These are phyloP conservation scores for Spatula versicolor DNA, from an alignment of 2,797 vertebrate species.

Conservation along the genomic window DNA sequence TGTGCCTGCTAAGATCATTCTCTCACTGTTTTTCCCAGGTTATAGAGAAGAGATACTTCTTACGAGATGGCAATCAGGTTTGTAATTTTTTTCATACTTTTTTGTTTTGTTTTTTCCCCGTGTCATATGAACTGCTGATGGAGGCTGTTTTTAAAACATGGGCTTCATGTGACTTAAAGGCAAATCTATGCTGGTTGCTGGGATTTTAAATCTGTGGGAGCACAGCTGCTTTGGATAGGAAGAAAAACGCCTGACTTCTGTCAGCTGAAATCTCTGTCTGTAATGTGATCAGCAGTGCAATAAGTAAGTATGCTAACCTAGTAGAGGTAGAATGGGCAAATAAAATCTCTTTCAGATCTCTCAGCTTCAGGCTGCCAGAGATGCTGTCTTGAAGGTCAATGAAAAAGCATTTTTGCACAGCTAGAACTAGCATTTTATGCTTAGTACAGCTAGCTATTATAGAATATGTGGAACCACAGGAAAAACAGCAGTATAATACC, in stretches of 20 bases:
- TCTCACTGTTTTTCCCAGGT: slow-evolving; percentile 81
- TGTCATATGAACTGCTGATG: background rate
- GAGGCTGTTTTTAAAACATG: background rate
- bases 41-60: slow-evolving; percentile 96
- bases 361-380: background rate
- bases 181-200: background rate
- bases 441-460: background rate
- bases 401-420: background rate
- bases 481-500: background rate
- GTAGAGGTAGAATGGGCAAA: background rate
- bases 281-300: background rate
- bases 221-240: background rate
- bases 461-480: background rate
- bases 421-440: background rate
- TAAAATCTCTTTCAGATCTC: background rate
- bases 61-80: slow-evolving; percentile 90
- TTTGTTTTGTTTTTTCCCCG: background rate
- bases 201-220: background rate
- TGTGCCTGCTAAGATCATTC: slow-evolving; percentile 15
- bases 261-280: background rate
- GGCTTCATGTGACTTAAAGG: background rate
- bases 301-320: background rate
- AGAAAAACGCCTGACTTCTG: background rate
- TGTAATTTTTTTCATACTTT: slow-evolving; percentile 47
- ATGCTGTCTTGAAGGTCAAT: background rate